Conservation (phyloP, 2,113 vertebrate species). For the Pan troglodytes region DNA sequence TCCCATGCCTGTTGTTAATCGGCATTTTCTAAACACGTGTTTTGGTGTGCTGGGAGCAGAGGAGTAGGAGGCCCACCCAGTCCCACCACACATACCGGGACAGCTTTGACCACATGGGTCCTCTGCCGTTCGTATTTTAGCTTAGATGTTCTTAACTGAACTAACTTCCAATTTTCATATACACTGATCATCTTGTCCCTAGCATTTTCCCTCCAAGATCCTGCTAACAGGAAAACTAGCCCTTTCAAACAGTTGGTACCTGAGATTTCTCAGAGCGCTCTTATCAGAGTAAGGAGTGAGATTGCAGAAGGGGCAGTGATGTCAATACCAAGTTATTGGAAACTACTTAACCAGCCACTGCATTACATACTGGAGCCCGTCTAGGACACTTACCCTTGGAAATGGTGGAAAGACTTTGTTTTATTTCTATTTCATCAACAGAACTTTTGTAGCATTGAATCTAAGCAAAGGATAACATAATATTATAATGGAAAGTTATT, state of each 20-base stretch:
- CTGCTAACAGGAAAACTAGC: neutral
- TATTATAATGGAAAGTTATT: neutral
- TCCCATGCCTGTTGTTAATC: neutral
- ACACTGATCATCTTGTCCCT: neutral
- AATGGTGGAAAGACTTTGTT: neutral
- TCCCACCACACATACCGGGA: neutral
- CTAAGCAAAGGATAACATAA: neutral
- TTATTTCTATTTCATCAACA: neutral
- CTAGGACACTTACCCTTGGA: neutral
- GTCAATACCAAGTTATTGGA: neutral
- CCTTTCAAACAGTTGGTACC: neutral
- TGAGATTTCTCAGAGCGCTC: neutral
- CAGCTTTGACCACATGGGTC: neutral
- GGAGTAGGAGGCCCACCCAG: neutral
- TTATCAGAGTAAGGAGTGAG: neutral
- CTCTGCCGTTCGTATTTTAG: neutral
- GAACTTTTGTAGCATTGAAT: neutral
- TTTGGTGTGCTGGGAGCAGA: neutral
- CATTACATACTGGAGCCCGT: neutral
- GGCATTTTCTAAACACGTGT: conserved; percentile 1
- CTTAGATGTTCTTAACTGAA: neutral
- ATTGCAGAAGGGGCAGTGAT: neutral
- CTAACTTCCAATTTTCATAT: neutral
- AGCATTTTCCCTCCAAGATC: neutral
- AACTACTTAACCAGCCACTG: neutral